Evolutionary conservation across 2,888 invertebrate species (phyloP).

Genomic region (Drosophila diplacantha): DNA sequence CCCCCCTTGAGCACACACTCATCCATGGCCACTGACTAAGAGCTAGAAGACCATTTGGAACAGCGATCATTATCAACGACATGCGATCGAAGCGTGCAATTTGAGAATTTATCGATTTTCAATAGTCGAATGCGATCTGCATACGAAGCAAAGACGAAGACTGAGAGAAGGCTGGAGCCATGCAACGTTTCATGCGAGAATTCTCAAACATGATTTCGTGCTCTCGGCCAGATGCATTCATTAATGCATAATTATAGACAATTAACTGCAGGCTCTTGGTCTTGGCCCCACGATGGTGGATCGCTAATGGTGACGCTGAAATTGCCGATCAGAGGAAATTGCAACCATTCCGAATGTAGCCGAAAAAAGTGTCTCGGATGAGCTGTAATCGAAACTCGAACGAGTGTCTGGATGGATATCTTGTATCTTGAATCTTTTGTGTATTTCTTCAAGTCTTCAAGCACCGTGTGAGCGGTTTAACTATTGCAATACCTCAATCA

Average conservation of each 20-base stretch:
- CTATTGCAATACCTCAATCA: constrained; percentile 25
- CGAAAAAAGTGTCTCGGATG: constrained; percentile 41
- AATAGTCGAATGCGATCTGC: constrained; percentile 51
- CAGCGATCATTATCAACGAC: constrained; percentile 42
- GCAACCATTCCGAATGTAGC: constrained; percentile 51
- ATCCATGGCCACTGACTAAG: constrained; percentile 32
- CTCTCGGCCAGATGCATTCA: constrained; percentile 69
- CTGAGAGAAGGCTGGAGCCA: constrained; percentile 36
- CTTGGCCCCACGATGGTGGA: constrained; percentile 17
- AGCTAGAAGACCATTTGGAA: constrained; percentile 38
- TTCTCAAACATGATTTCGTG: constrained; percentile 67
- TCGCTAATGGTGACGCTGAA: constrained; percentile 61
- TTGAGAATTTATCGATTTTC: constrained; percentile 69
- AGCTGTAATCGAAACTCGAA: constrained; percentile 28
- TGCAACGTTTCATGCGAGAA: constrained; percentile 68
- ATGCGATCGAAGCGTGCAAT: constrained; percentile 66
- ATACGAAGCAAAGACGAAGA: constrained; percentile 10
- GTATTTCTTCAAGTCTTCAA: constrained; percentile 44
- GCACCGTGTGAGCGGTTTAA: constrained; percentile 65
- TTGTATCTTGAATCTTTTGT: constrained; percentile 47
- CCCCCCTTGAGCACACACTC: constrained; percentile 13
- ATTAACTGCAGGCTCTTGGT: constrained; percentile 49
- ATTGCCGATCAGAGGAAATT: constrained; percentile 60
- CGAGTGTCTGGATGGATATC: constrained; percentile 9
- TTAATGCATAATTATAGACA: constrained; percentile 73